A percentile compares a stretch with the other conserved stretches of the same genome.
Evolutionary conservation across 2,888 invertebrate species (phyloP).

Genomic region (Lycaena phlaeas): DNA sequence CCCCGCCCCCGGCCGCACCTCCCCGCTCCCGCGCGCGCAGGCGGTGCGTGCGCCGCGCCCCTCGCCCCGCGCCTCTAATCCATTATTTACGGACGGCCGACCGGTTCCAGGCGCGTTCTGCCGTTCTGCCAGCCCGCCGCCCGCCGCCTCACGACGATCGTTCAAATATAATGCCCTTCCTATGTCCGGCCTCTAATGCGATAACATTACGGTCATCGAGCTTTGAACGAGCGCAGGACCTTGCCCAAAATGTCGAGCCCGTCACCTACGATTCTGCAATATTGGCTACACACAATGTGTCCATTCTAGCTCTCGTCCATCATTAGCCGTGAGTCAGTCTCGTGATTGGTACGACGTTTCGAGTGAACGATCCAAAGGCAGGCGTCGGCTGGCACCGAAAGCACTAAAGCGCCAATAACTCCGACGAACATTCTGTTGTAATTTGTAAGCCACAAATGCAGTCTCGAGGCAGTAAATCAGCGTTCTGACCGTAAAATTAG

Average conservation of each 20-base stretch:
- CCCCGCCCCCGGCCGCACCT: slow-evolving; percentile 30
- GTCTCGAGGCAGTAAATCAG: slow-evolving; percentile 44
- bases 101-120: slow-evolving; percentile 69
- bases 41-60: slow-evolving; percentile 62
- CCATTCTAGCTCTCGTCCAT: too few relatives aligned
- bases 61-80: slow-evolving; percentile 63
- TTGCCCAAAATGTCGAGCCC: not conserved
- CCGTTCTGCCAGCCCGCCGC: slow-evolving; percentile 56
- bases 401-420: slow-evolving; percentile 43
- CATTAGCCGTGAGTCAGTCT: too few relatives aligned
- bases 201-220: slow-evolving; percentile 57
- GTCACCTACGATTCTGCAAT: too few relatives aligned
- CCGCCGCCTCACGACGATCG: slow-evolving; percentile 58
- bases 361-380: slow-evolving; percentile 43
- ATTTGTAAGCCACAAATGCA: slow-evolving; percentile 43
- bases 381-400: slow-evolving; percentile 39
- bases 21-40: slow-evolving; percentile 40
- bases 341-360: slow-evolving; percentile 35
- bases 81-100: slow-evolving; percentile 71
- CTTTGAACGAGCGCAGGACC: slow-evolving; percentile 22
- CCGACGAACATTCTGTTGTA: slow-evolving; percentile 40
- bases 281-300: too few relatives aligned
- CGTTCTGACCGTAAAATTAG: slow-evolving; percentile 33
- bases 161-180: slow-evolving; percentile 71
- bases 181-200: slow-evolving; percentile 68